These are phyloP conservation scores for Heliothis peltigera DNA, from an alignment of 2,888 invertebrate genomes.

Conservation along the genomic window DNA sequence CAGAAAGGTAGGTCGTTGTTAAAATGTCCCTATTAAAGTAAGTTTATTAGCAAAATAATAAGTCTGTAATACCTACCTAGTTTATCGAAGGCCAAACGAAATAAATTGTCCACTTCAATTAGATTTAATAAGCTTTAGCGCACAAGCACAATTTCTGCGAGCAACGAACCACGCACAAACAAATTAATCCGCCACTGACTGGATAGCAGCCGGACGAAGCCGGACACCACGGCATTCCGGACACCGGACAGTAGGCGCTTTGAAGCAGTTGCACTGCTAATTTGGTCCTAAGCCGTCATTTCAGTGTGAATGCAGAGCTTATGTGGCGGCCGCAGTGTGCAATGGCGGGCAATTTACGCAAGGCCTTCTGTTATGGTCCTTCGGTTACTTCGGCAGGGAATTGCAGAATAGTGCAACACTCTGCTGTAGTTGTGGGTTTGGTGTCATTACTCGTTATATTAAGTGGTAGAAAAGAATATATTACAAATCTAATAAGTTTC, in stretches of 20 bases:
- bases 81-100: background rate
- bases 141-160: conserved; percentile 28
- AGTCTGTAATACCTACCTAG: no score
- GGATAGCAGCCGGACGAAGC: conserved; percentile 20
- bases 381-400: background rate
- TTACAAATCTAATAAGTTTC: no score
- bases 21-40: background rate
- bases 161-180: conserved; percentile 43
- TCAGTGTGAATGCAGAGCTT: conserved; percentile 29
- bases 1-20: background rate
- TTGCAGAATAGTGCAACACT: conserved; percentile 16
- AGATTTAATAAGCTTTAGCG: conserved; percentile 43
- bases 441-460: background rate
- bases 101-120: conserved; percentile 26
- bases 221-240: conserved; percentile 23
- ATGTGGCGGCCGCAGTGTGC: background rate
- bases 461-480: no score
- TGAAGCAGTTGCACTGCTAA: conserved; percentile 39
- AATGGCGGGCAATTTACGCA: conserved; percentile 6
- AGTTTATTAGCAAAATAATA: background rate
- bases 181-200: conserved; percentile 38
- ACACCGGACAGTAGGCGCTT: conserved; percentile 35
- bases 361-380: conserved; percentile 5
- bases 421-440: background rate
- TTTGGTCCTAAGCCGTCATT: conserved; percentile 46